Conservation (phyloP, 2,888 invertebrate genomes). For the Amiota minor region DNA sequence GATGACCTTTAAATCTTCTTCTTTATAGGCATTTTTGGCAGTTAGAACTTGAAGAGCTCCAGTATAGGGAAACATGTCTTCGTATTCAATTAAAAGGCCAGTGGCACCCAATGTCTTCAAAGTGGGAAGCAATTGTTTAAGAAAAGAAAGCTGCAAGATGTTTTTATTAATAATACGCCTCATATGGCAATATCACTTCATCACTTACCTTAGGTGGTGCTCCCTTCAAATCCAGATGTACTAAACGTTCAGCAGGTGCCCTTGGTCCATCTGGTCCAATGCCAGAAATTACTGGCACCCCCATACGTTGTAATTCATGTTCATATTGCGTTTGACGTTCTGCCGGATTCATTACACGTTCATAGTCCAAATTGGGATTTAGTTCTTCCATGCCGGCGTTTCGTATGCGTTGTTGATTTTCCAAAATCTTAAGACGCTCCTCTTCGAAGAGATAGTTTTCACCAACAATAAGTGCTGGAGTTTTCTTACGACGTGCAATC, state of each 20-base stretch:
- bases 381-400: constrained; percentile 69
- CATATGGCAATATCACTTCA: neutral
- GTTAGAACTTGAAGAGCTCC: constrained; percentile 76
- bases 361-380: constrained; percentile 66
- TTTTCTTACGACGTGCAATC: constrained; percentile 62
- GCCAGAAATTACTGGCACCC: constrained; percentile 70
- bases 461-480: constrained; percentile 59
- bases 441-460: constrained; percentile 72
- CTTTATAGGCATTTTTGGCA: constrained; percentile 76
- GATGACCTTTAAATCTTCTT: constrained; percentile 67
- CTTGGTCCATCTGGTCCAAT: constrained; percentile 71
- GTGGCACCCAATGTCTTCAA: constrained; percentile 80
- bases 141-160: constrained; percentile 65
- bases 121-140: constrained; percentile 77
- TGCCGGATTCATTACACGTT: constrained; percentile 69
- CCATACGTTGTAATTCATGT: constrained; percentile 72
- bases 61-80: constrained; percentile 86
- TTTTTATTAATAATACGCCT: constrained; percentile 4
- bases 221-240: constrained; percentile 86
- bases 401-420: constrained; percentile 73
- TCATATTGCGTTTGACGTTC: constrained; percentile 72
- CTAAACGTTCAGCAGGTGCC: constrained; percentile 75
- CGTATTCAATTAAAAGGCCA: constrained; percentile 84
- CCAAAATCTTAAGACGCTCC: constrained; percentile 71
- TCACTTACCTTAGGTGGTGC: constrained; percentile 78